phyloP scores from a whole-genome alignment of 2,113 vertebrate species.

The Rattus norvegicus region GRCr8 NC_086020.1:8257501-8258000 shows the following conservation, averaged over 20 bases:
- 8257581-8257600: neutral
- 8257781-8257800: neutral
- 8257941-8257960: neutral
- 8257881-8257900: neutral
- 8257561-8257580: neutral
- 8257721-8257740: neutral
- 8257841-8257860: neutral
- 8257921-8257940: neutral
- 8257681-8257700: neutral
- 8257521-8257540: neutral
- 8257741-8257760: conserved; percentile 9
- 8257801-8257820: neutral
- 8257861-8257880: neutral
- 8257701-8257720: neutral
- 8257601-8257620: neutral
- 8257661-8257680: neutral
- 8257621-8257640: neutral
- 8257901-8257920: neutral
- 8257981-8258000: neutral
- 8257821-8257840: neutral
- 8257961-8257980: neutral
- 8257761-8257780: neutral
- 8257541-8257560: neutral
- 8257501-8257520: neutral
- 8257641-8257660: neutral